Evolutionary conservation across 2,888 invertebrate genomes (phyloP).

Genomic region (Clunio marinus): DNA sequence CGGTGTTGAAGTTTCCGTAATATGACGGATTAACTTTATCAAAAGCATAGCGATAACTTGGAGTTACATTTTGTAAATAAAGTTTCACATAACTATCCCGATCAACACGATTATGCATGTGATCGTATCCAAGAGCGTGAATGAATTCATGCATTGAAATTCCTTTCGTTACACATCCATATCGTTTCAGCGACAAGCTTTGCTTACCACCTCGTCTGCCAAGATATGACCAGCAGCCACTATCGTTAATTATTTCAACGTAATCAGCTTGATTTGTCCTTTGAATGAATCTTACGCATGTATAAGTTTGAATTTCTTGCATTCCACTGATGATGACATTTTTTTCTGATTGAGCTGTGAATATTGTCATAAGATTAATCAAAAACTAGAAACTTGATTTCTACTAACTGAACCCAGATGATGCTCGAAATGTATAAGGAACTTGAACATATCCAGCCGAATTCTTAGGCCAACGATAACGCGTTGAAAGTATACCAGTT

Average conservation of each 20-base stretch:
- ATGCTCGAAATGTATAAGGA: neutral
- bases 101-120: neutral
- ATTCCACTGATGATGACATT: neutral
- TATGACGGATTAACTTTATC: neutral
- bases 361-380: neutral
- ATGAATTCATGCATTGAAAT: neutral
- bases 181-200: neutral
- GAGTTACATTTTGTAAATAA: too few relatives aligned
- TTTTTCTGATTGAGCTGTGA: neutral
- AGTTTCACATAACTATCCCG: neutral
- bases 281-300: conserved; percentile 17
- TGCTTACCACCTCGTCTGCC: conserved; percentile 29
- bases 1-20: neutral
- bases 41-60: too few relatives aligned
- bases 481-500: neutral
- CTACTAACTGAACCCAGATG: neutral
- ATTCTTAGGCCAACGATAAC: neutral
- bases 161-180: neutral
- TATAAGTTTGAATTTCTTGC: neutral
- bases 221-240: conserved; percentile 25
- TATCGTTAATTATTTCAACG: neutral
- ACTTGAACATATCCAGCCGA: neutral
- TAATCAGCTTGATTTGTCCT: neutral
- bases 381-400: neutral
- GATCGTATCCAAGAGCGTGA: neutral